These are phyloP conservation scores for Caiman crocodilus DNA, from an alignment of 2,797 vertebrate species.

Conservation along the genomic window DNA sequence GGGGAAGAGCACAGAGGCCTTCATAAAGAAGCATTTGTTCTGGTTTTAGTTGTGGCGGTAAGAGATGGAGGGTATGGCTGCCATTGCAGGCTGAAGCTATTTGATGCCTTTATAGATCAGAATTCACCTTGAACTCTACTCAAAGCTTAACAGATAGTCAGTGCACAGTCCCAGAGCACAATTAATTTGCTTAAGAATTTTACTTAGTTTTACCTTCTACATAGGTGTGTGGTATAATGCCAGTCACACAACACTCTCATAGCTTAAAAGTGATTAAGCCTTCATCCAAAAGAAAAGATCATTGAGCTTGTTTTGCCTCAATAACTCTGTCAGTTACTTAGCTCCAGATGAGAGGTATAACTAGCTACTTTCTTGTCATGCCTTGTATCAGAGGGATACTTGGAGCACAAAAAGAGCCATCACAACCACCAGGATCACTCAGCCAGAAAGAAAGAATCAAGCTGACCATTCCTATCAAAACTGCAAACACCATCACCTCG, in stretches of 20 bases:
- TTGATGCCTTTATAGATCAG: too few species aligned
- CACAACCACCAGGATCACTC: background rate
- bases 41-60: too few species aligned
- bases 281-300: rapidly evolving
- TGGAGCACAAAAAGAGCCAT: background rate
- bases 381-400: background rate
- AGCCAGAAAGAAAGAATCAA: background rate
- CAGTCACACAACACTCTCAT: background rate
- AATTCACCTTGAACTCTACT: background rate
- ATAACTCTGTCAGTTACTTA: background rate
- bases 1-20: background rate
- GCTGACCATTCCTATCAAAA: background rate
- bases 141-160: background rate
- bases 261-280: background rate
- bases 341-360: background rate
- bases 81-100: too few species aligned
- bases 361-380: background rate
- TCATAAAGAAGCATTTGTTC: too few species aligned
- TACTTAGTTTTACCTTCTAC: background rate
- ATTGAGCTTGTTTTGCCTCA: background rate
- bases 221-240: background rate
- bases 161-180: background rate
- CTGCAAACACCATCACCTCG: background rate
- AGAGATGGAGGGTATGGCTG: too few species aligned
- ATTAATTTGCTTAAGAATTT: rapidly evolving